A percentile compares a stretch with the other conserved stretches of the same genome.
These are phyloP conservation scores for Orchesella flavescens DNA, from an alignment of 2,888 invertebrate species.

Conservation along the genomic window DNA sequence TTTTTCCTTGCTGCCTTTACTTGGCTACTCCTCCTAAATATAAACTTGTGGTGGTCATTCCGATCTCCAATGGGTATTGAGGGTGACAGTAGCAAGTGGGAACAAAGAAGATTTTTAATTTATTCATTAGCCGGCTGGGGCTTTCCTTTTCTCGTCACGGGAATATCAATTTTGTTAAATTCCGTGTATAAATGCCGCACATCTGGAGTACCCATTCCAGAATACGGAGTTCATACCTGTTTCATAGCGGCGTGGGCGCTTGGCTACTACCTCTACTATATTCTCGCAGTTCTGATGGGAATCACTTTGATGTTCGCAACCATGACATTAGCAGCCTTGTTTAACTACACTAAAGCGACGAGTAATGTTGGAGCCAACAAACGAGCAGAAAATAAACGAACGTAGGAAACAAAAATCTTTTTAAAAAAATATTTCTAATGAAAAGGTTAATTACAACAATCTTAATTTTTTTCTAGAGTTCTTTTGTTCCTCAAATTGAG, in stretches of 20 bases:
- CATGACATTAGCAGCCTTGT: constrained; percentile 18
- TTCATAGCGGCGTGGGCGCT: constrained; percentile 50
- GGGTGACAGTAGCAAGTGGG: neutral
- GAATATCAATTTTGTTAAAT: constrained; percentile 26
- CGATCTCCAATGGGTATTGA: constrained; percentile 31
- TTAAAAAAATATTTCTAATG: neutral
- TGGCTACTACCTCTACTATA: constrained; percentile 38
- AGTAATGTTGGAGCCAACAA: constrained; percentile 27
- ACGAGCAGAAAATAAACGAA: constrained; percentile 6
- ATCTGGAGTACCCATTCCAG: constrained; percentile 26
- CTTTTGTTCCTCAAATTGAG: constrained; percentile 38
- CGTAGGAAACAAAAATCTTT: constrained; percentile 1
- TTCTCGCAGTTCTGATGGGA: constrained; percentile 17
- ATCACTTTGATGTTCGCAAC: constrained; percentile 4
- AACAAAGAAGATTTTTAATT: constrained; percentile 7
- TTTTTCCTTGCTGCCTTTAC: constrained; percentile 50
- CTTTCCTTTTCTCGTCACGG: constrained; percentile 19
- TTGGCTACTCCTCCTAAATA: constrained; percentile 43
- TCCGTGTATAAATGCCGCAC: constrained; percentile 30
- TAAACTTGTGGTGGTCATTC: constrained; percentile 48
- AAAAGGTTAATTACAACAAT: neutral
- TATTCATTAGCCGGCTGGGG: constrained; percentile 37
- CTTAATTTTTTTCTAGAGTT: neutral
- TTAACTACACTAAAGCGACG: constrained; percentile 11
- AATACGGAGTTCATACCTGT: constrained; percentile 34